These are phyloP conservation scores for Scalopus aquaticus DNA, from an alignment of 2,113 vertebrate genomes.

Conservation along the genomic window DNA sequence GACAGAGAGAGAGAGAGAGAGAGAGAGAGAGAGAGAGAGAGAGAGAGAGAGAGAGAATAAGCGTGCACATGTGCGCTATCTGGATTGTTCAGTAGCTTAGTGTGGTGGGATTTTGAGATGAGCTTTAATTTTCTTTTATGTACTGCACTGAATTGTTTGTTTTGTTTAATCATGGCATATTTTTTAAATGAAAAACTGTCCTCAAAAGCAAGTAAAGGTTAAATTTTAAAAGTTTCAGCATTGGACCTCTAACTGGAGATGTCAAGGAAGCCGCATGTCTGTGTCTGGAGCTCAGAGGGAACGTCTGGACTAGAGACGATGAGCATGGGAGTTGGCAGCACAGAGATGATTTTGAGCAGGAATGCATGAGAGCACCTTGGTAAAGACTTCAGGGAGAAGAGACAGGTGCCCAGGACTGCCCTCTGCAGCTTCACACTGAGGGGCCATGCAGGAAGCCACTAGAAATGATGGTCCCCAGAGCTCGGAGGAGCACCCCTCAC, in stretches of 20 bases:
- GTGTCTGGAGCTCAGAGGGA: neutral
- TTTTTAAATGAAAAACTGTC: constrained; percentile 14
- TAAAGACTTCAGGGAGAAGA: neutral
- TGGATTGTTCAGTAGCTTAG: neutral
- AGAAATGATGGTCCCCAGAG: fast-evolving
- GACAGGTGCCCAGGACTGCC: fast-evolving
- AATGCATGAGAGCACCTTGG: neutral
- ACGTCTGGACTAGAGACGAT: neutral
- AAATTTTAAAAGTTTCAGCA: neutral
- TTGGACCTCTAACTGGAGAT: neutral
- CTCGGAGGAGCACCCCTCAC: neutral
- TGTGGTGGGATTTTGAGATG: neutral
- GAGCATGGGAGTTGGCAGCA: neutral
- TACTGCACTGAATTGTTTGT: neutral
- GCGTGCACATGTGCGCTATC: neutral
- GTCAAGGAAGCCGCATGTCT: neutral
- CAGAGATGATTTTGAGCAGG: neutral
- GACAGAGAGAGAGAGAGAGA: too few species aligned
- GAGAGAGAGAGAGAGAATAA: too few species aligned
- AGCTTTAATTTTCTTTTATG: neutral
- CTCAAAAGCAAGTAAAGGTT: neutral
- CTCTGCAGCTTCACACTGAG: too few species aligned
- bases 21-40: neutral
- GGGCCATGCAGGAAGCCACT: neutral
- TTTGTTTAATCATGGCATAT: too few species aligned